These are phyloP conservation scores for Selenia dentaria DNA, from an alignment of 2,888 invertebrate genomes.

Conservation along the genomic window DNA sequence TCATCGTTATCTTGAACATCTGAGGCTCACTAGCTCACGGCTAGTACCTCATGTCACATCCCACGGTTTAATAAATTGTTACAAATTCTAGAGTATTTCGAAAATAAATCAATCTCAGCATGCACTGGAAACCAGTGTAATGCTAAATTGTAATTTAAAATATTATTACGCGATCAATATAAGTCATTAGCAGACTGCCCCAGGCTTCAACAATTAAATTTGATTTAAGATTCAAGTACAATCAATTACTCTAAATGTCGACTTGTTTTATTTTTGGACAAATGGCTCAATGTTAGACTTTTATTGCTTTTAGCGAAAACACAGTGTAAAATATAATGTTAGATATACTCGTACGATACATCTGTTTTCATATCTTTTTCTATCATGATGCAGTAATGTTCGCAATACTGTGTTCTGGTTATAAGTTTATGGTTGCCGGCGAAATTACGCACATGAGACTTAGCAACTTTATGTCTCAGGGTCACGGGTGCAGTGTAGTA, in stretches of 20 bases:
- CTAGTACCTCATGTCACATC: slow-evolving; percentile 7
- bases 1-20: no score
- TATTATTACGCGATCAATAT: slow-evolving; percentile 20
- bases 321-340: no score
- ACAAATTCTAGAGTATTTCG: slow-evolving; percentile 27
- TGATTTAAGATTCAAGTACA: slow-evolving; percentile 43
- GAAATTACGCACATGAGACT: no score
- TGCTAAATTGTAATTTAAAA: slow-evolving; percentile 32
- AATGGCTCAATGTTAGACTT: not conserved
- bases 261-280: slow-evolving; percentile 34
- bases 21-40: no score
- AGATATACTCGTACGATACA: no score
- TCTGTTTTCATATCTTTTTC: no score
- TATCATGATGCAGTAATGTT: no score
- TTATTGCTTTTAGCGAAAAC: no score
- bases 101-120: slow-evolving; percentile 32
- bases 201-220: slow-evolving; percentile 42
- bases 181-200: slow-evolving; percentile 32
- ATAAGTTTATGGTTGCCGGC: no score
- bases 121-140: slow-evolving; percentile 27
- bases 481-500: no score
- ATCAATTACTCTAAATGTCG: slow-evolving; percentile 45
- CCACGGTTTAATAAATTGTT: slow-evolving; percentile 24
- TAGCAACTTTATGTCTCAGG: no score
- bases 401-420: no score